phyloP scores from a whole-genome alignment of 2,888 invertebrate species.

The Desoria tigrina region DNA sequence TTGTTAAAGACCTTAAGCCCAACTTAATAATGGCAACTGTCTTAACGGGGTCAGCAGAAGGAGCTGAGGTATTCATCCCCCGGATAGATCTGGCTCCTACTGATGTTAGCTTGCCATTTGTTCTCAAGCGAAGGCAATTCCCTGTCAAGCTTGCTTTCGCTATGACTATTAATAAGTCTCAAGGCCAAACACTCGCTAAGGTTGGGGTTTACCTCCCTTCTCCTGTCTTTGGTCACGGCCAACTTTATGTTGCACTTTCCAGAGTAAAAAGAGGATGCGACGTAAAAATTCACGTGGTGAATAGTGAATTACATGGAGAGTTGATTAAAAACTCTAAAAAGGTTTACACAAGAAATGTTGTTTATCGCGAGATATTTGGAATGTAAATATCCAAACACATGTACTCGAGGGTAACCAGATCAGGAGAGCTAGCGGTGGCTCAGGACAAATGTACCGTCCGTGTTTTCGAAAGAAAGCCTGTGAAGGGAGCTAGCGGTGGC shows the following conservation, averaged over 20 bases:
- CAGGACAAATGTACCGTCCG: no score
- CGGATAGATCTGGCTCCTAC: constrained; percentile 32
- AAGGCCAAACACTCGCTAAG: constrained; percentile 34
- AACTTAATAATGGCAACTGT: constrained; percentile 35
- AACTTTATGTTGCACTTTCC: constrained; percentile 38
- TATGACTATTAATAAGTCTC: constrained; percentile 40
- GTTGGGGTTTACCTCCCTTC: constrained; percentile 29
- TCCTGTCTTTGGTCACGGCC: constrained; percentile 40
- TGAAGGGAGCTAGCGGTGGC: no score
- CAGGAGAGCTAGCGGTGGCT: no score
- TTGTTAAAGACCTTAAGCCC: constrained; percentile 27
- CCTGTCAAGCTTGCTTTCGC: constrained; percentile 36
- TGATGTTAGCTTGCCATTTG: constrained; percentile 29
- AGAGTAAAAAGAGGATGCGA: constrained; percentile 9
- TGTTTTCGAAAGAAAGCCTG: no score
- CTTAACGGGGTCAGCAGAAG: constrained; percentile 23
- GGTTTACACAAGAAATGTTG: constrained; percentile 28
- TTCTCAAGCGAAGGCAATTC: constrained; percentile 40
- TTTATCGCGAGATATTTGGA: constrained; percentile 20
- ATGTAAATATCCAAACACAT: constrained; percentile 10
- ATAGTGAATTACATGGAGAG: constrained; percentile 15
- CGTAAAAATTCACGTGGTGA: constrained; percentile 12
- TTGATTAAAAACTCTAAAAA: background rate
- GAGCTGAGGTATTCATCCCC: constrained; percentile 36
- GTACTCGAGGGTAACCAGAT: no score